Base-by-base conservation (phyloP, 2,888 invertebrate species). In the Eristalis pertinax region DNA sequence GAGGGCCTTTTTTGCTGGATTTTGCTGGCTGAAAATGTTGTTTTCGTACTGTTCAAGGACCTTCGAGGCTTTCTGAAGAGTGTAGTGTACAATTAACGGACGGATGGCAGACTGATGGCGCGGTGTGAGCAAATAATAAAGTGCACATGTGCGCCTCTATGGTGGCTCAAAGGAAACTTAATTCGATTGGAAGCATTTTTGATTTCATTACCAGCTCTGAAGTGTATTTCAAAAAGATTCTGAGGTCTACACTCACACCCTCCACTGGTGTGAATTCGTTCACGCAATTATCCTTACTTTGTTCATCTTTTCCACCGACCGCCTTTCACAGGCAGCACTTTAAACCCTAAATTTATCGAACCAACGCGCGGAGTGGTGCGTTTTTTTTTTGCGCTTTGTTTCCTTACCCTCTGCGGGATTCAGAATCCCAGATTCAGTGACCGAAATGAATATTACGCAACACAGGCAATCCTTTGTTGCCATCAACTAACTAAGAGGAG, bases 401-500 rank as follows among this genome's bases (percentile, higher is more conserved):
- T 15, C 7, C 5, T 5, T 19, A 50, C 50, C 50, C 50, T 50
- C 8, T 15, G 43, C n/a, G n/a, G n/a, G 15, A n/a, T 19, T 0
- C 2, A 50, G 4, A 50, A 19, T 50, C 50, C 50, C 19, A 2
- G 7, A 50, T 50, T 50, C 43, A 50, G 43, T 50, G 43, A 50
- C 43, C 43, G 43, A 50, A 50, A 50, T 50, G 43, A 50, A n/a
- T 50, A 50, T 50, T 50, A 50, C 43, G 43, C 2, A 50, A 50
- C 43, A n/a, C n/a, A 50, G 13, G 38, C 50, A 43, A 43, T 43
- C 43, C 43, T 43, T 43, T 43, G 43, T 43, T n/a, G 43, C 43
- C 43, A 50, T 50, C 19, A 2, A 50, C 50, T 50, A 69, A 73
- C 73, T 64, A 58, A 67, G 77, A 63, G 68, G 35, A 68, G 77